Percentiles rank a stretch among this genome's conserved stretches.
phyloP scores from a whole-genome alignment of 2,797 vertebrate genomes.

The Lophius americanus region DNA sequence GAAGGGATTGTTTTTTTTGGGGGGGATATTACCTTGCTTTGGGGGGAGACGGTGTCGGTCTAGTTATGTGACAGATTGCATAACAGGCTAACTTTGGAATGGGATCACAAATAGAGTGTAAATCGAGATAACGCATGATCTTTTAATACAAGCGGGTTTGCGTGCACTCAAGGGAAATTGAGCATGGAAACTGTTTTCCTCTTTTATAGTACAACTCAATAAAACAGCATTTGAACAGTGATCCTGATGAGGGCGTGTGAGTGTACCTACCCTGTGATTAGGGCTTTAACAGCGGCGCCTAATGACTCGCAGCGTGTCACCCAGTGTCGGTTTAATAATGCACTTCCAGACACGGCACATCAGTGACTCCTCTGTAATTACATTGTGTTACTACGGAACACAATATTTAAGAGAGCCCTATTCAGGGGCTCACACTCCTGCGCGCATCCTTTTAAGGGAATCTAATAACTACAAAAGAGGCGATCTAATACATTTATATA shows the following conservation, averaged over 20 bases:
- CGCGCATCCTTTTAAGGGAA: conserved; percentile 36
- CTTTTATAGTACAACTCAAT: conserved; percentile 29
- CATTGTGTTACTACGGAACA: conserved; percentile 62
- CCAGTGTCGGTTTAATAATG: conserved; percentile 70
- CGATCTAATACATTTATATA: conserved; percentile 13
- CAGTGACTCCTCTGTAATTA: conserved; percentile 76
- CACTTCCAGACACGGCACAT: conserved; percentile 64
- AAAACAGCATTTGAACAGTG: conserved; percentile 26
- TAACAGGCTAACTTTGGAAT: conserved; percentile 1
- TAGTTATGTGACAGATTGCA: conserved; percentile 7
- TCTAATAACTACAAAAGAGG: conserved; percentile 39
- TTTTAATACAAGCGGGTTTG: conserved; percentile 8
- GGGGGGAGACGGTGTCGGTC: background rate
- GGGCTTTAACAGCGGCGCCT: conserved; percentile 62
- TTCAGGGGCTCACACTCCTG: conserved; percentile 20
- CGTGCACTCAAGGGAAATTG: conserved; percentile 10
- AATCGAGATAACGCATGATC: background rate
- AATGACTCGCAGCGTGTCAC: conserved; percentile 71
- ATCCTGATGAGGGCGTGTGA: conserved; percentile 12
- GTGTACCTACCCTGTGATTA: conserved; percentile 58
- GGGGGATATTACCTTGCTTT: no score
- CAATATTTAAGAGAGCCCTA: conserved; percentile 22
- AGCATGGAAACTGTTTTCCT: conserved; percentile 10
- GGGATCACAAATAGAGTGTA: background rate
- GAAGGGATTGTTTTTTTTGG: no score